Evolutionary conservation across 2,797 vertebrate species (phyloP), one percentile per base, ranked within the genome.

Genomic region (Melanotaenia trifasciata): DNA sequence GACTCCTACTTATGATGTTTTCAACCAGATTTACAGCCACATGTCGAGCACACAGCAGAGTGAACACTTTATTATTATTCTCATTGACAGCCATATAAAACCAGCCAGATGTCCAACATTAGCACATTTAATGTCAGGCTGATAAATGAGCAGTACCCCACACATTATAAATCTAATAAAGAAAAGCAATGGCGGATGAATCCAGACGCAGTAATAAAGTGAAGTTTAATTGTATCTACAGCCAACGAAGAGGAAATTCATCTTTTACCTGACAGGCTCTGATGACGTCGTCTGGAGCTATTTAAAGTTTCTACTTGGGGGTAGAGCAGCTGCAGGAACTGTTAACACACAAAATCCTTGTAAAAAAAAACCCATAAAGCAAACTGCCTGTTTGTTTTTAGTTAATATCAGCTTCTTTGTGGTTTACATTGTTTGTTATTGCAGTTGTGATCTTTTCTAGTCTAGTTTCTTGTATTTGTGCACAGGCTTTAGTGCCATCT

Each of bases 111-210:
- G 45, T 67, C 64, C 24, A 1, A 30, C 10, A 9, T 47, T 1
- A 38, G 5, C 24, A 50, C 58, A 16, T 0, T 24, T 1, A 0
- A 58, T 65, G 78, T 68, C 79, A 61, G 2, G 0, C 13, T 82
- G 82, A 87, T 68, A 18, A 79, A 89, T 11, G 84, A 79, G 76
- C 47, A 1, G 0, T 0, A 1, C 11, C 7, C 14, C 0, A 2
- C 68, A 20, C 69, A 14, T 75, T 67, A 80, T 80, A 45, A 71
- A 79, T 81, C 72, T 58, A 64, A 80, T 85, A 79, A 81, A 84
- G 84, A 57, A 57, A 68, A 79, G 84, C 82, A 65, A 53, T 4
- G 53, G 71, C 22, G 78, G 64, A 62, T 36, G 70, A 70, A 80
- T 77, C 74, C 72, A 62, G 74, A 59, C 69, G 40, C 75, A 0